A percentile compares a stretch with the other conserved stretches of the same genome.
phyloP scores from a whole-genome alignment of 2,113 vertebrate species.

The Stigmatopora nigra region DNA sequence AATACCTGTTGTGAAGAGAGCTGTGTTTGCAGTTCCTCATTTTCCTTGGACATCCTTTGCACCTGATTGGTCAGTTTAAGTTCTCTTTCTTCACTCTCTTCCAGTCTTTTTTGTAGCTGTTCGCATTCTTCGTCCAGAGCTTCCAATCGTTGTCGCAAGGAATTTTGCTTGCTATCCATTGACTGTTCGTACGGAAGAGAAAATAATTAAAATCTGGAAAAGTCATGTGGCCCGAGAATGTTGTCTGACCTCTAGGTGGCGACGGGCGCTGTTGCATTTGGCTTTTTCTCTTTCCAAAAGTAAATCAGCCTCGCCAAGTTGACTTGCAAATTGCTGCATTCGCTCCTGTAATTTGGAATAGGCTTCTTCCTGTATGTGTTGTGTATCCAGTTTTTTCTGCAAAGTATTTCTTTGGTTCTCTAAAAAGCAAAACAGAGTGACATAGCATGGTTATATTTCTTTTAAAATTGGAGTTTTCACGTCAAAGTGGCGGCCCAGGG shows the following conservation, averaged over 20 bases:
- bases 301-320: constrained; percentile 63
- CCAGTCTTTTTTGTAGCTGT: constrained; percentile 71
- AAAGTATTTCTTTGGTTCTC: constrained; percentile 59
- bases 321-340: constrained; percentile 59
- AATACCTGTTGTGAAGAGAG: constrained; percentile 74
- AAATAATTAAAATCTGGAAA: background rate
- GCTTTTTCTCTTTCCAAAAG: constrained; percentile 81
- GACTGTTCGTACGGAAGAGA: constrained; percentile 61
- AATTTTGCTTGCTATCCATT: constrained; percentile 79
- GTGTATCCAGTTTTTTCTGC: constrained; percentile 60
- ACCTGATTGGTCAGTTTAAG: constrained; percentile 59
- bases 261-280: constrained; percentile 73
- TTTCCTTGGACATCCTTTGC: constrained; percentile 53
- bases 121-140: constrained; percentile 76
- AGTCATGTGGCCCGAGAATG: background rate
- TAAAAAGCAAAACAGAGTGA: constrained; percentile 20
- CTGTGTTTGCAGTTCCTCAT: constrained; percentile 54
- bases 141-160: constrained; percentile 76
- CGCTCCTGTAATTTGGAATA: constrained; percentile 67
- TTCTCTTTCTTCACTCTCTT: constrained; percentile 68
- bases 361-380: constrained; percentile 48
- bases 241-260: constrained; percentile 78
- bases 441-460: background rate
- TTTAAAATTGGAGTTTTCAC: background rate
- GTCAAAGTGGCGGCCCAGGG: too few relatives aligned